These are phyloP conservation scores for Leptinotarsa lineolata DNA, from an alignment of 1,140 invertebrate genomes.

Conservation along the genomic window DNA sequence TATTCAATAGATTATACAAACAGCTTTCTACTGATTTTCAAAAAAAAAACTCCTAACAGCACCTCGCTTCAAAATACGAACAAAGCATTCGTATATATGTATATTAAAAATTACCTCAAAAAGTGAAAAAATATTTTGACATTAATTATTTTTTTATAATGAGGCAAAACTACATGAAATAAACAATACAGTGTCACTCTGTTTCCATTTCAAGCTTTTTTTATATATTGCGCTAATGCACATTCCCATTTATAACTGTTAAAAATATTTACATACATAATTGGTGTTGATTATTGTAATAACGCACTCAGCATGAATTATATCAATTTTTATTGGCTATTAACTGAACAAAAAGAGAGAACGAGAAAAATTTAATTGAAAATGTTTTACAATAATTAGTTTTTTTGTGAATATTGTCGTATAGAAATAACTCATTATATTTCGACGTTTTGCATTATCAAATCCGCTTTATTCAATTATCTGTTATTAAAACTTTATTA, in stretches of 20 bases:
- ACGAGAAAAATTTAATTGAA: not conserved
- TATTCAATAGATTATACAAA: too few species aligned
- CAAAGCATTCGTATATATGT: not conserved
- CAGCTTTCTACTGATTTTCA: too few species aligned
- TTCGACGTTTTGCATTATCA: too few species aligned
- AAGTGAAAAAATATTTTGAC: not conserved
- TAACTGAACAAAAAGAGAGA: not conserved
- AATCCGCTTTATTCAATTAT: too few species aligned
- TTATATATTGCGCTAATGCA: not conserved
- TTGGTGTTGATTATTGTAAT: slow-evolving; percentile 1
- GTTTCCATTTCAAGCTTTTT: not conserved
- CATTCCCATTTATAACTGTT: not conserved
- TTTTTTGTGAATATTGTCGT: too few species aligned
- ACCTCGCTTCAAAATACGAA: too few species aligned
- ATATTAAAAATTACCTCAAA: not conserved
- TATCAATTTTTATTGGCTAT: not conserved
- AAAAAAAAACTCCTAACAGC: too few species aligned
- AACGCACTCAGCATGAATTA: not conserved
- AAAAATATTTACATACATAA: slow-evolving; percentile 1
- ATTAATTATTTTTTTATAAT: not conserved
- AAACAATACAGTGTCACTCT: not conserved
- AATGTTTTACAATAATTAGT: too few species aligned
- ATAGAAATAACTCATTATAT: too few species aligned
- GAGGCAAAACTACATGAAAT: not conserved
- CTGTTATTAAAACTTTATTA: too few species aligned